These are phyloP conservation scores for Lucilia cuprina DNA, from an alignment of 1,140 invertebrate species.

Conservation along the genomic window DNA sequence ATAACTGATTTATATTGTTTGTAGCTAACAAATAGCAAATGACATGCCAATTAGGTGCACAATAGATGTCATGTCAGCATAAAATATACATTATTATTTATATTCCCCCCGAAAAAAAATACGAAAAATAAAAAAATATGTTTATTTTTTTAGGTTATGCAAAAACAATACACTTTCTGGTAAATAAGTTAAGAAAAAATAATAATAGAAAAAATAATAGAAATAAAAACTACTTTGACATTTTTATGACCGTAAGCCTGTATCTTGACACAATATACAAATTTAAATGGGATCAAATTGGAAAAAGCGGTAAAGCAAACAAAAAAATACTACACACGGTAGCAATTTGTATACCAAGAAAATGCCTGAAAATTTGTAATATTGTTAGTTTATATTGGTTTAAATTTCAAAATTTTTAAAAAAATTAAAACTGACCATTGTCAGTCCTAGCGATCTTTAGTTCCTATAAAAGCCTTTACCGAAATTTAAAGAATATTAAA, in stretches of 20 bases:
- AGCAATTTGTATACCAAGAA: too few relatives aligned
- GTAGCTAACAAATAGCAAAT: slow-evolving; percentile 24
- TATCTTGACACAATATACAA: background rate
- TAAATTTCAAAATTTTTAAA: too few relatives aligned
- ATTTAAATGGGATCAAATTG: background rate
- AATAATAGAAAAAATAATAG: background rate
- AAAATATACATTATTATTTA: slow-evolving; percentile 27
- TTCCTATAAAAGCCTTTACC: too few relatives aligned
- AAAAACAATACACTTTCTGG: background rate
- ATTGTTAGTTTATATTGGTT: too few relatives aligned
- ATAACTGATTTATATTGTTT: slow-evolving; percentile 29
- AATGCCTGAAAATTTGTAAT: too few relatives aligned
- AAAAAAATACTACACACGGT: too few relatives aligned
- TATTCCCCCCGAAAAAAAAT: too few relatives aligned
- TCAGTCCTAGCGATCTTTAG: too few relatives aligned
- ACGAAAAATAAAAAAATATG: background rate
- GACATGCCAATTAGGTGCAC: slow-evolving; percentile 33
- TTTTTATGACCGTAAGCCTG: slow-evolving; percentile 15
- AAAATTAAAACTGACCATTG: too few relatives aligned
- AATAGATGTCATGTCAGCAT: slow-evolving; percentile 29
- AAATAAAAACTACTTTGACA: background rate
- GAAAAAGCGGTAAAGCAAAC: too few relatives aligned
- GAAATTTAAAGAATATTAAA: too few relatives aligned
- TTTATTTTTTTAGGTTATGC: background rate
- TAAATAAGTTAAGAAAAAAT: background rate